Conservation (phyloP, 2,888 invertebrate species). For the Andrena dorsata region DNA sequence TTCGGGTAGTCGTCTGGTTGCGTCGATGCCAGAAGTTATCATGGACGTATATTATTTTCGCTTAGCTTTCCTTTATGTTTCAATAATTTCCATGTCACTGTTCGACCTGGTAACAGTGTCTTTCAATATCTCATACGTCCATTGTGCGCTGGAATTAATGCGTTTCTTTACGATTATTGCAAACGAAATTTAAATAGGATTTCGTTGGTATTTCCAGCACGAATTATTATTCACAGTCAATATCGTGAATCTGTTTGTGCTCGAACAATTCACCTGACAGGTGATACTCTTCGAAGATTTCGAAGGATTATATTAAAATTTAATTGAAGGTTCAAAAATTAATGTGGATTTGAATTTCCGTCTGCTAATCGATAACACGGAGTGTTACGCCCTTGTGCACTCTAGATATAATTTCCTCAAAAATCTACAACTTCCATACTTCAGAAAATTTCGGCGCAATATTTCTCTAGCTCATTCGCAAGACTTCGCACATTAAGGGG, state of each 20-base stretch:
- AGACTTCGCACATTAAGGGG: no score
- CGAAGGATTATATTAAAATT: neutral
- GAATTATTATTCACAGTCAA: no score
- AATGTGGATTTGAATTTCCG: no score
- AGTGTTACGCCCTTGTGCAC: no score
- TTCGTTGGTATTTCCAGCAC: no score
- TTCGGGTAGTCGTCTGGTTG: slow-evolving; percentile 8
- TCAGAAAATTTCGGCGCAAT: no score
- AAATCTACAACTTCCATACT: no score
- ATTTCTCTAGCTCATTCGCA: no score
- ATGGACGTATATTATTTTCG: slow-evolving; percentile 28
- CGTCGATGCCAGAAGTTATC: slow-evolving; percentile 9
- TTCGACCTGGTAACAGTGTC: neutral
- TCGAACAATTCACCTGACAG: neutral
- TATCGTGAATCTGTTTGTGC: neutral
- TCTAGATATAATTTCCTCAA: no score
- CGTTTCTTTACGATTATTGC: neutral
- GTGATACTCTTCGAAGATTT: neutral
- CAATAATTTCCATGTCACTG: slow-evolving; percentile 14
- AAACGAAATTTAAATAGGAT: neutral
- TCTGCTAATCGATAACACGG: no score
- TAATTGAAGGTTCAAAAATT: no score
- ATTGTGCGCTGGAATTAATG: neutral
- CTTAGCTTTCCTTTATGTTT: slow-evolving; percentile 23
- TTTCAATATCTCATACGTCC: neutral